Percentiles rank a stretch among this genome's conserved stretches.
Conservation (phyloP, 2,797 vertebrate genomes). For the Galago senegalensis region DNA sequence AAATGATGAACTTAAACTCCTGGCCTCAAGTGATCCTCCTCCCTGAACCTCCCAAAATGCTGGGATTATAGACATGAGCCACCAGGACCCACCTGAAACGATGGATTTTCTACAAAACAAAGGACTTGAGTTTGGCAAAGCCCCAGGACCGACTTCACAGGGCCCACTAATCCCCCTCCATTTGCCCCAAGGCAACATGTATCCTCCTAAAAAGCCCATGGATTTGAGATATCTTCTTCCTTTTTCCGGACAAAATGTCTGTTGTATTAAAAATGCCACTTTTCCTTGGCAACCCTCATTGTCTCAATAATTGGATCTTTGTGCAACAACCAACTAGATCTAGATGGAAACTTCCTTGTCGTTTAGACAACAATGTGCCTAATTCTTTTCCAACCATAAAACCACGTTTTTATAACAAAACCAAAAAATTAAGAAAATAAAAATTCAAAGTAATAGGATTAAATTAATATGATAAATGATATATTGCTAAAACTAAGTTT, state of each 20-base stretch:
- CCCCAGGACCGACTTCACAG: background rate
- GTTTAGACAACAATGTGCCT: background rate
- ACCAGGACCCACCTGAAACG: background rate
- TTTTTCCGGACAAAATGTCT: background rate
- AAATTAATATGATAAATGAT: slow-evolving; percentile 4
- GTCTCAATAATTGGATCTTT: background rate
- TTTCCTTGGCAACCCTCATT: background rate
- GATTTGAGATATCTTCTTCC: background rate
- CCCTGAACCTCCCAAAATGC: background rate
- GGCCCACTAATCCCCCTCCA: background rate
- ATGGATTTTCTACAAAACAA: background rate
- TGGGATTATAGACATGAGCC: background rate
- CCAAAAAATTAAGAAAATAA: slow-evolving; percentile 46
- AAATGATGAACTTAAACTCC: background rate
- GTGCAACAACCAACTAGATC: background rate
- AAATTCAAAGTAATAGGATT: background rate
- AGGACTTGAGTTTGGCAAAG: background rate
- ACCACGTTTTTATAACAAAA: background rate
- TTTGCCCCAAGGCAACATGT: background rate
- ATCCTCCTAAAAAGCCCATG: background rate
- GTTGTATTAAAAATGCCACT: background rate
- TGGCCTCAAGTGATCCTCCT: background rate
- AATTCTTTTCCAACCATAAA: background rate
- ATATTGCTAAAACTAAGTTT: slow-evolving; percentile 40
- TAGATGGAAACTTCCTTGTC: background rate